Evolutionary conservation across 2,888 invertebrate species (phyloP).

Genomic region (Oscheius sp.): DNA sequence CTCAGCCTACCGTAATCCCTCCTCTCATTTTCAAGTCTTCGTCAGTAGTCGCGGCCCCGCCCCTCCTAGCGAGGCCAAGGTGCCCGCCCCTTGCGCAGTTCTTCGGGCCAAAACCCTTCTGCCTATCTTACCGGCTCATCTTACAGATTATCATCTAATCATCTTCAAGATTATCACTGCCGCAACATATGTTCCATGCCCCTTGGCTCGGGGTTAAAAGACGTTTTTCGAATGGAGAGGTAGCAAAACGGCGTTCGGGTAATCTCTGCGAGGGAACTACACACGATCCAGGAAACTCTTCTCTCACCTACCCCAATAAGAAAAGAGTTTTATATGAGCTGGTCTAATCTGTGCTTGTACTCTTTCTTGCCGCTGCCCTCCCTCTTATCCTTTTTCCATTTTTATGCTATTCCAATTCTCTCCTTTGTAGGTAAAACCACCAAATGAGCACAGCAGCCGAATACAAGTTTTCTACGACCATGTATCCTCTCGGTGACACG

Average conservation of each 20-base stretch:
- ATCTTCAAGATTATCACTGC: conserved; percentile 27
- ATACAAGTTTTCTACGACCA: conserved; percentile 25
- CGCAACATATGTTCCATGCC: conserved; percentile 12
- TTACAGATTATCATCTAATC: conserved; percentile 28
- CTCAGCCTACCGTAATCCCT: conserved; percentile 25
- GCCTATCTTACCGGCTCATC: conserved; percentile 33
- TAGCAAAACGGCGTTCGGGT: not conserved
- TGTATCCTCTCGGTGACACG: conserved; percentile 15
- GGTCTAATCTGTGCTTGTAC: not conserved
- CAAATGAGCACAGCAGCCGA: conserved; percentile 11
- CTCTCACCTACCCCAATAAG: not conserved
- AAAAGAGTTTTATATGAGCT: not conserved
- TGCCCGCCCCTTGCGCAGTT: conserved; percentile 29
- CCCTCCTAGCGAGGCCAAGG: conserved; percentile 2
- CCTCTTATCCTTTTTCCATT: not conserved
- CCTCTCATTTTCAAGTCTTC: not conserved
- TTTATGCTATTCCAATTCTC: not conserved
- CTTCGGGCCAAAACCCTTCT: conserved; percentile 1
- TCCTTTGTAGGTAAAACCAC: not conserved
- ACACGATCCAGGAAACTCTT: not conserved
- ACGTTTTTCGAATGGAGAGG: conserved; percentile 6
- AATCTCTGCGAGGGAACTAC: not conserved
- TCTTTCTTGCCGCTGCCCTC: not conserved
- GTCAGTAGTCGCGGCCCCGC: conserved; percentile 15
- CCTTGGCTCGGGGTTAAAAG: not conserved